Base-by-base conservation (phyloP, 2,113 vertebrate genomes). In the Silurus asotus region DNA sequence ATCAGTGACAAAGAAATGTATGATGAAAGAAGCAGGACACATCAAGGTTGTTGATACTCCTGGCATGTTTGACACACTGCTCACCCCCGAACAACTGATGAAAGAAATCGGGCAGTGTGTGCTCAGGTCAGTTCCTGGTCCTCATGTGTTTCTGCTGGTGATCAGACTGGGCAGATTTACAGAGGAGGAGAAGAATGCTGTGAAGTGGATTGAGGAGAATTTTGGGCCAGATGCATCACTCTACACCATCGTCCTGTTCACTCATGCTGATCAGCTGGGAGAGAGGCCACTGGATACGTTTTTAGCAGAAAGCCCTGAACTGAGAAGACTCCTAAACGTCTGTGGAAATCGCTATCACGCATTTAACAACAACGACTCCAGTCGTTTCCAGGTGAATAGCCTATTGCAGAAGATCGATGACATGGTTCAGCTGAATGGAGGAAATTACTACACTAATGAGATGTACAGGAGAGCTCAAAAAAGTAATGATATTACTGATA, bases 161-260 rank as follows among this genome's bases (percentile, higher is more conserved):
- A 10, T 65, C 9, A 25, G 6, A 25, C 10, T 65, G n/a, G 64
- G 10, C n/a, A 13, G 9, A 65, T 65, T 65, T 17, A 61, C 59
- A 61, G 59, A 20, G 6, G 59, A 61, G 13, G 59, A 61, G 59
- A 61, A 61, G 59, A 61, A 61, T 8, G 6, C 59, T 20, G 84
- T 91, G 0, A 85, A 37, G 61, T 90, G 90, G 91, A 91, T 91
- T 37, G 20, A 88, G 62, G 78, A 93, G 0, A 90, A 90, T 10
- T 93, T 92, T 89, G 91, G 91, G 6, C 0, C 0, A 0, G 87
- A 90, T 2, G 83, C 85, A 0, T 58, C 61, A 20, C 0, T 4
- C 5, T 92, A 90, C 49, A 91, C 23, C 45, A 81, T 93, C 0
- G 81, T 93, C 72, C 59, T 94, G 56, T 94, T 94, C 55, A 94